Conservation (phyloP, 2,113 vertebrate species). For the Sinocyclocheilus maitianheensis region DNA sequence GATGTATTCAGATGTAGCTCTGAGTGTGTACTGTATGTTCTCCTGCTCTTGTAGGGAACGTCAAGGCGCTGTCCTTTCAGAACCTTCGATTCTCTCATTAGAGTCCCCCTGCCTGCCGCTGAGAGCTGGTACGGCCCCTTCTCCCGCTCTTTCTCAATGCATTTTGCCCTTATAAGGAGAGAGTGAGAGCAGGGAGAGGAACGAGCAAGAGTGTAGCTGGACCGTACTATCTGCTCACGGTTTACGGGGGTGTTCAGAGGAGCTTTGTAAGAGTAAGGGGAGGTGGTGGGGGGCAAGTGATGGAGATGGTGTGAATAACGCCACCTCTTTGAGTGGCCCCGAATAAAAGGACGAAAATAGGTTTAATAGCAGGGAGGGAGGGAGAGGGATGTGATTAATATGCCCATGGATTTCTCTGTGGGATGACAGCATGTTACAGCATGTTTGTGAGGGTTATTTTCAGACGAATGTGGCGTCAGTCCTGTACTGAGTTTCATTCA, state of each 20-base stretch:
- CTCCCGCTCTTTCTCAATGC: conserved; percentile 74
- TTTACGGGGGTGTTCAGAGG: conserved; percentile 69
- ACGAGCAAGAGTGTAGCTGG: conserved; percentile 64
- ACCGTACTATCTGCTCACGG: conserved; percentile 72
- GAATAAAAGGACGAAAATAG: conserved; percentile 72
- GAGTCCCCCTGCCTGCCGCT: conserved; percentile 72
- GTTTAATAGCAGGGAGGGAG: conserved; percentile 29
- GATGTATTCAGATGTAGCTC: background rate
- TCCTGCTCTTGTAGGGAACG: conserved; percentile 20
- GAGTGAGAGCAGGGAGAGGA: conserved; percentile 64
- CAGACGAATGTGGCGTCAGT: conserved; percentile 35
- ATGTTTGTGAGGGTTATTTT: conserved; percentile 50
- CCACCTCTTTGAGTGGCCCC: conserved; percentile 66
- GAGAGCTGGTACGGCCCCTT: conserved; percentile 69
- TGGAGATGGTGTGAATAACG: conserved; percentile 54
- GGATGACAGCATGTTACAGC: conserved; percentile 34
- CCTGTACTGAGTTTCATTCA: conserved; percentile 27
- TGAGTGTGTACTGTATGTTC: background rate
- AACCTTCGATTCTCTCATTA: conserved; percentile 52
- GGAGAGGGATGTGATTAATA: conserved; percentile 42
- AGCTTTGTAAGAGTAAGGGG: conserved; percentile 31
- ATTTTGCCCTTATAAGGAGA: conserved; percentile 85
- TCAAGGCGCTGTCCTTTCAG: conserved; percentile 63
- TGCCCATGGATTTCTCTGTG: conserved; percentile 47
- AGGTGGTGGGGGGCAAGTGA: conserved; percentile 41